Evolutionary conservation across 2,113 vertebrate species (phyloP).

Genomic region (Ceuthmochares aereus): DNA sequence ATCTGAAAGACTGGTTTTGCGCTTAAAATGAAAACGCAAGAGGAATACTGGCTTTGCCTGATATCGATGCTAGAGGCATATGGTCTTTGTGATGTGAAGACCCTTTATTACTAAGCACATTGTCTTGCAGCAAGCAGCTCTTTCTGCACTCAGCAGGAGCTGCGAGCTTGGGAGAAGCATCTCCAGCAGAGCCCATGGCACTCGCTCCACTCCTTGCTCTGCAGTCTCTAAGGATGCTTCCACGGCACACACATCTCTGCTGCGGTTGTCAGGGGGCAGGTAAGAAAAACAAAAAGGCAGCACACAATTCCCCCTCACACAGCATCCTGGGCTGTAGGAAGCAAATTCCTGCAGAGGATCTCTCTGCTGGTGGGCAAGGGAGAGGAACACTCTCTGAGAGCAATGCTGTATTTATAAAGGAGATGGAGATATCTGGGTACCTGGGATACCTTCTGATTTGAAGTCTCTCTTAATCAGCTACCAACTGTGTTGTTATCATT

Average conservation of each 20-base stretch:
- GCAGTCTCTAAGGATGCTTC: neutral
- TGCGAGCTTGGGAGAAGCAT: neutral
- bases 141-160: neutral
- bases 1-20: neutral
- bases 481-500: neutral
- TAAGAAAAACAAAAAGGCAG: neutral
- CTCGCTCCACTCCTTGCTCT: neutral
- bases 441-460: neutral
- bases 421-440: neutral
- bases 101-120: neutral
- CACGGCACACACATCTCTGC: neutral
- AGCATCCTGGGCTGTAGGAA: neutral
- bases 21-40: neutral
- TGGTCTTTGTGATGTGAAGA: neutral
- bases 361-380: neutral
- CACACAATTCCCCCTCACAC: neutral
- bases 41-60: neutral
- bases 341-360: neutral
- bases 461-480: neutral
- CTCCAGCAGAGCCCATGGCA: neutral
- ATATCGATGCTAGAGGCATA: neutral
- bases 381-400: neutral
- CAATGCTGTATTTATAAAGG: neutral
- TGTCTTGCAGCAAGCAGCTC: neutral
- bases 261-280: neutral